phyloP scores from a whole-genome alignment of 2,797 vertebrate genomes.

The Paedocypris micromegethes region DNA sequence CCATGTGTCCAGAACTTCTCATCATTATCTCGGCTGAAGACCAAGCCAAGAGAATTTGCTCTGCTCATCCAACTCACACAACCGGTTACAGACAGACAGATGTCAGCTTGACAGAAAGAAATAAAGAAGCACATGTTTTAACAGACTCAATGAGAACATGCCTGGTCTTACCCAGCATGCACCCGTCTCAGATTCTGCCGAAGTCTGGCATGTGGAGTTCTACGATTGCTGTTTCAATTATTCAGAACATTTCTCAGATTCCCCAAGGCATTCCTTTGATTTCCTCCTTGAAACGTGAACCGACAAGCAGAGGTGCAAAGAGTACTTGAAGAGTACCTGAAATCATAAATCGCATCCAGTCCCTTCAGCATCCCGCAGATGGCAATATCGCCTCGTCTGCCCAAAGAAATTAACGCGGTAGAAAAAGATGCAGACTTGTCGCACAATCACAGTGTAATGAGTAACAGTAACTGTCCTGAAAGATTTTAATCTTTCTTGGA shows the following conservation, averaged over 20 bases:
- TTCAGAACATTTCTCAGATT: slow-evolving; percentile 49
- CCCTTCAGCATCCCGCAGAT: too few species aligned
- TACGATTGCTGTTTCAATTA: slow-evolving; percentile 27
- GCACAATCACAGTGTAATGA: too few species aligned
- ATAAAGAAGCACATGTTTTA: not conserved
- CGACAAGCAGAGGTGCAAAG: not conserved
- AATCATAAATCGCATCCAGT: too few species aligned
- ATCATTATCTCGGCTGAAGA: slow-evolving; percentile 35
- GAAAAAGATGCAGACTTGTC: too few species aligned
- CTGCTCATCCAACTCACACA: not conserved
- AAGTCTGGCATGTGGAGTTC: too few species aligned
- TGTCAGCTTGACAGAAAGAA: too few species aligned
- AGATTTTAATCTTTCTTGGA: too few species aligned
- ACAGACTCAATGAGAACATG: slow-evolving; percentile 21
- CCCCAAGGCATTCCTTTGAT: slow-evolving; percentile 29
- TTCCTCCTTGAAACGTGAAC: slow-evolving; percentile 45
- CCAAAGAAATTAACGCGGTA: too few species aligned
- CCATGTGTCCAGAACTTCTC: slow-evolving; percentile 36
- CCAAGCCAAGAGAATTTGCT: too few species aligned
- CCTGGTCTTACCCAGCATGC: slow-evolving; percentile 24
- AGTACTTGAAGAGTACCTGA: too few species aligned
- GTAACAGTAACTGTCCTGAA: too few species aligned
- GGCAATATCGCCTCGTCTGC: too few species aligned
- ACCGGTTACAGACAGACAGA: slow-evolving; percentile 21
- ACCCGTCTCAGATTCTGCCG: slow-evolving; percentile 14